Evolutionary conservation across 2,797 vertebrate species (phyloP), one percentile per base, ranked within the genome.

Genomic region (Eutrigla gurnardus): DNA sequence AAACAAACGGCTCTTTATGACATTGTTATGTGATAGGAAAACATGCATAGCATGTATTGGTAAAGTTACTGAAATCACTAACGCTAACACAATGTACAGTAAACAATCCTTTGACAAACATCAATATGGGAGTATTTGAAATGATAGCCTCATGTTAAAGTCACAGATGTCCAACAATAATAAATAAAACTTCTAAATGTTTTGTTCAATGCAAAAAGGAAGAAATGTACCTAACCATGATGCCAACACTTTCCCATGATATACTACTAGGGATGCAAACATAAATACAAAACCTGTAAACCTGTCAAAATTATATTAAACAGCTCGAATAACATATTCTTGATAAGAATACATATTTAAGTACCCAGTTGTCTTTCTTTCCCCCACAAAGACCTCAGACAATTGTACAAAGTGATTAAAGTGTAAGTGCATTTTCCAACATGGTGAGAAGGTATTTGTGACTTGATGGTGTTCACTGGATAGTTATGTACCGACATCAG

Each of bases 131-230:
- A 54, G 37, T 37, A 25, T 3, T 59, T 63, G 40, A 70, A 65
- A 86, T 50, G 18, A 67, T 2, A 69, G 32, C n/a, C 33, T 50
- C 42, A 43, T 33, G 50, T 61, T 57, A 52, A 64, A 13, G 25
- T 65, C 37, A 64, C 65, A 60, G 45, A 76, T 65, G 25, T 59
- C 25, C 13, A 63, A 66, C 36, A 66, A 71, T n/a, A 81, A 89
- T 61, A 86, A 88, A 90, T 88, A 91, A 86, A 36, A 13, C 15
- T 75, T 67, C 7, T 25, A 71, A 45, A 13, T 50, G 59, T 52
- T 40, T 47, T 10, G 15, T 55, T 66, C 25, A 66, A 25, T 40
- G 10, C 68, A 69, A 60, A 66, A 58, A 35, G 0, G 11, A 42
- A 18, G 3, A 64, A 13, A 32, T 73, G 77, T 80, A 86, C 86